These are phyloP conservation scores for Diadumene lineata DNA, from an alignment of 92 coral and sea anemone genomes.

Conservation along the genomic window DNA sequence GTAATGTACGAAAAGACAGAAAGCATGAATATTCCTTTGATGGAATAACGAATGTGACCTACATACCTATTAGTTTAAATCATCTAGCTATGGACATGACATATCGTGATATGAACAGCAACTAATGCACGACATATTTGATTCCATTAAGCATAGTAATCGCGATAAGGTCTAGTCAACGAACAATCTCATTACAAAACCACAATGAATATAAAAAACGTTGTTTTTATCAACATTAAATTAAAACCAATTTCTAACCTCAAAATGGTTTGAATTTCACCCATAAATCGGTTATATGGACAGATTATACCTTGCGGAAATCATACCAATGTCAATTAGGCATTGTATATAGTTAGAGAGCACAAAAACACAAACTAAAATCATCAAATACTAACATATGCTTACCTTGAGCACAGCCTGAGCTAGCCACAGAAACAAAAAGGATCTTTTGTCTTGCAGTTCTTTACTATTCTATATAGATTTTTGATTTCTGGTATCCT, in stretches of 20 bases:
- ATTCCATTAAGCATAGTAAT: not conserved
- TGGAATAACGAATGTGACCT: not conserved
- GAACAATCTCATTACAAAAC: too few relatives aligned
- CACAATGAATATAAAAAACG: too few relatives aligned
- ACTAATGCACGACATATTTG: not conserved
- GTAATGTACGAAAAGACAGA: constrained; percentile 10
- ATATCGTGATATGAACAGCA: not conserved
- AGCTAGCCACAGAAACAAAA: not conserved
- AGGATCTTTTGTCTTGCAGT: not conserved
- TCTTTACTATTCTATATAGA: too few relatives aligned
- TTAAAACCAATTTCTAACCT: constrained; percentile 1
- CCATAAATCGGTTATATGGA: not conserved
- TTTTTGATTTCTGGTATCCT: too few relatives aligned
- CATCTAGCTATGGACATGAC: not conserved
- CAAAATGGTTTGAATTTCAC: constrained; percentile 4
- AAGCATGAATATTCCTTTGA: not conserved
- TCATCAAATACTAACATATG: not conserved
- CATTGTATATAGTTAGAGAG: not conserved
- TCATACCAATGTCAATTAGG: not conserved
- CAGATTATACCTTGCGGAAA: not conserved
- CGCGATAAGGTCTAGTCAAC: constrained; percentile 3
- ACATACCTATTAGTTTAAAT: not conserved
- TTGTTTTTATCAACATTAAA: not conserved
- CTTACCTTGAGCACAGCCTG: constrained; percentile 11
- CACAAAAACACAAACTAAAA: not conserved